phyloP scores from a whole-genome alignment of 2,113 vertebrate genomes.

The Amia ocellicauda region DNA sequence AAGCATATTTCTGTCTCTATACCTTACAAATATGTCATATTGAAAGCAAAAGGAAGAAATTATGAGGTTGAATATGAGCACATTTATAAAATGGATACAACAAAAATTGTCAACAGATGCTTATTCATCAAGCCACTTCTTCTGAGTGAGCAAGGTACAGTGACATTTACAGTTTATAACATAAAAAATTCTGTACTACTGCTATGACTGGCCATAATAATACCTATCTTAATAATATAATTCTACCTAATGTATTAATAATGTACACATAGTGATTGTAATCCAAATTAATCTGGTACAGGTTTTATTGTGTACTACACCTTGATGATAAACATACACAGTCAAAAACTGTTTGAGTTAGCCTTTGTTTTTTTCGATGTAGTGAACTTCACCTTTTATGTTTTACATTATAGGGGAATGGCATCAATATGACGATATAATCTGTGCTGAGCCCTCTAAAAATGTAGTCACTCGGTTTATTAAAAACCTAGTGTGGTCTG shows the following conservation, averaged over 20 bases:
- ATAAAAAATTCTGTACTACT: not conserved
- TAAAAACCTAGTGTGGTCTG: not conserved
- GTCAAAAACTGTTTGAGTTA: no score
- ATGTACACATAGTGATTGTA: no score
- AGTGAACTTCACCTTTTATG: not conserved
- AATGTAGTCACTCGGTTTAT: accelerated
- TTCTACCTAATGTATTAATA: no score
- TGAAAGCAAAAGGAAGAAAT: not conserved
- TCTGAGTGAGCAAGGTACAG: conserved; percentile 53
- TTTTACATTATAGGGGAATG: conserved; percentile 61
- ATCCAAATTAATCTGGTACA: no score
- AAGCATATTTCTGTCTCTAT: conserved; percentile 25
- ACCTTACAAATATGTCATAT: conserved; percentile 81
- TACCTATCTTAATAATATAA: no score
- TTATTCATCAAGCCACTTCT: conserved; percentile 49
- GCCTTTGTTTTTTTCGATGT: no score
- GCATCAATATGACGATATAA: conserved; percentile 94
- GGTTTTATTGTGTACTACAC: no score
- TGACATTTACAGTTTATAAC: conserved; percentile 6
- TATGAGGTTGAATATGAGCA: conserved; percentile 40
- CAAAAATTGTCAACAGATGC: conserved; percentile 49
- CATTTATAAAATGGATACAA: conserved; percentile 59
- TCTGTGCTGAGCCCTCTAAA: conserved; percentile 53
- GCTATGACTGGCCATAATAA: no score
- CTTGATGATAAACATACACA: no score